Percentiles rank a stretch among this genome's conserved stretches.
These are phyloP conservation scores for Monoplex corrugatus DNA, from an alignment of 2,888 invertebrate species.

Conservation along the genomic window DNA sequence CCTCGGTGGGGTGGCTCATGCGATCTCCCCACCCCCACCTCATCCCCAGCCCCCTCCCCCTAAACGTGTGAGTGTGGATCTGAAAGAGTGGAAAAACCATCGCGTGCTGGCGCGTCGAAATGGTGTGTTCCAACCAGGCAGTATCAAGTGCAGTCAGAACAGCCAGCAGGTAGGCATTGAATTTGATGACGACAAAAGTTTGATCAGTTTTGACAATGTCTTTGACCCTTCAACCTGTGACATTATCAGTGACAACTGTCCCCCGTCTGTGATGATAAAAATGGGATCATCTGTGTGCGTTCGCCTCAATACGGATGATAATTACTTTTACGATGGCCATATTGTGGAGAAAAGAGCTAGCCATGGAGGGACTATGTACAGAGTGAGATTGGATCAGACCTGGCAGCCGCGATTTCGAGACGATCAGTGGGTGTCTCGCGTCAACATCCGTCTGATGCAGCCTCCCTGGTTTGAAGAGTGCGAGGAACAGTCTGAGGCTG, in stretches of 20 bases:
- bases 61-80: slow-evolving; percentile 85
- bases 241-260: slow-evolving; percentile 96
- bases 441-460: slow-evolving; percentile 93
- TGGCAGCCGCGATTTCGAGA: slow-evolving; percentile 48
- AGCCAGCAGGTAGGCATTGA: slow-evolving; percentile 89
- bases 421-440: slow-evolving; percentile 89
- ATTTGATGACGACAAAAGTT: slow-evolving; percentile 89
- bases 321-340: slow-evolving; percentile 92
- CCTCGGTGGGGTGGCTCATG: not conserved
- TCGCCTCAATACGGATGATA: slow-evolving; percentile 83
- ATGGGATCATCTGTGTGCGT: slow-evolving; percentile 91
- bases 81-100: slow-evolving; percentile 96
- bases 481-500: slow-evolving; percentile 80
- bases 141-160: slow-evolving; percentile 85
- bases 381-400: slow-evolving; percentile 22
- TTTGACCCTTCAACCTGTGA: slow-evolving; percentile 91
- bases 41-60: slow-evolving; percentile 16
- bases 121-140: slow-evolving; percentile 90
- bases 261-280: slow-evolving; percentile 88
- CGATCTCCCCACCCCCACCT: slow-evolving; percentile 30
- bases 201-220: slow-evolving; percentile 86
- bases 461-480: slow-evolving; percentile 99
- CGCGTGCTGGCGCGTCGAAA: slow-evolving; percentile 93
- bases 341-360: slow-evolving; percentile 86
- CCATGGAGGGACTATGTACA: slow-evolving; percentile 38